Evolutionary conservation across 2,113 vertebrate species (phyloP).

Genomic region (Nettapus auritus): DNA sequence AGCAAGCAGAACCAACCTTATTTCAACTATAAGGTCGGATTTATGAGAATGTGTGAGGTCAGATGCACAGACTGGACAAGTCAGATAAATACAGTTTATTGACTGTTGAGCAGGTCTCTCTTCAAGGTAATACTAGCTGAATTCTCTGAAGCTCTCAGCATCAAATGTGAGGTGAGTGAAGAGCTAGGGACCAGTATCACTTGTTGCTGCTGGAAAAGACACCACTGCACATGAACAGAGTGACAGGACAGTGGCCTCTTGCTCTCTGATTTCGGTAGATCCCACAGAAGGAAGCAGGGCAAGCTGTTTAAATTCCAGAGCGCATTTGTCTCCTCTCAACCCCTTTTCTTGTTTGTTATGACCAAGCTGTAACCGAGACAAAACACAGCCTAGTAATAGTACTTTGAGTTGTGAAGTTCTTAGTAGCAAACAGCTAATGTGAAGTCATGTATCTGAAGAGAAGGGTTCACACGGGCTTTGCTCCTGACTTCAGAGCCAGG

Average conservation of each 20-base stretch:
- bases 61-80: neutral
- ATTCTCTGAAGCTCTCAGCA: neutral
- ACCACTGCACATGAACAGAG: no score
- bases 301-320: neutral
- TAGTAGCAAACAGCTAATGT: neutral
- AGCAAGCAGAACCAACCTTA: neutral
- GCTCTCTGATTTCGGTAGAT: neutral
- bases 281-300: neutral
- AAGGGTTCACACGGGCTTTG: neutral
- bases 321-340: neutral
- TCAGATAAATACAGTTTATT: neutral
- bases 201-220: neutral
- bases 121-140: neutral
- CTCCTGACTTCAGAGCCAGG: neutral
- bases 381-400: neutral
- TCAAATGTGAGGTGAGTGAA: neutral
- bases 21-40: neutral
- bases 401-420: neutral
- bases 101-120: neutral
- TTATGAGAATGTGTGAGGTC: neutral
- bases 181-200: neutral
- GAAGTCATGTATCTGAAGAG: neutral
- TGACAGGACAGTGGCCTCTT: no score
- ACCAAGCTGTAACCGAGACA: neutral
- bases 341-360: neutral